Evolutionary conservation across 2,113 vertebrate species (phyloP), one percentile per base, ranked within the genome.

Genomic region (Mustela lutreola): DNA sequence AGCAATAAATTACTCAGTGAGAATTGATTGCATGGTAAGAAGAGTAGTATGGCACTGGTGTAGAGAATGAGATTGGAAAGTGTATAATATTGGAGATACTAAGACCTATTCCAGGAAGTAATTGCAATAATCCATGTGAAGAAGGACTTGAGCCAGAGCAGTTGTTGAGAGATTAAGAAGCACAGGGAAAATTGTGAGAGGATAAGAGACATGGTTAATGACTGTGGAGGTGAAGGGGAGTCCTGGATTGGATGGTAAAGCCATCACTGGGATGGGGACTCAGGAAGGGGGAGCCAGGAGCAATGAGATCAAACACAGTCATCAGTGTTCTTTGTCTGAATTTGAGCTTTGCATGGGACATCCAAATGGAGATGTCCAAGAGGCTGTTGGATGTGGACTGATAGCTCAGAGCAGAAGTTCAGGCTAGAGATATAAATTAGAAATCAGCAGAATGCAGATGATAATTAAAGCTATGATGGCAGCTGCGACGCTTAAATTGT

Each of bases 31-130:
- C 11, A 58, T 48, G 3, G 2, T n/a, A 14, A 28, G 36, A 82
- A 60, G 81, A 31, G 18, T 7, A 48, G 16, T 12, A 33, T 48
- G 28, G 39, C 39, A 7, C 65, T 53, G 70, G 42, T 1, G 6
- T 8, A 26, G 39, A 89, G n/a, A 62, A 39, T 11, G 42, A 53
- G 36, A 2, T 36, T 33, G 36, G 28, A 39, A 42, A 70, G 18
- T 10, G 3, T 3, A 0, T 10, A 26, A 6, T 7, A 8, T 24
- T 42, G 24, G 33, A 33, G 62, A 26, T 5, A 12, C 7, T 15
- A 85, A 75, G 83, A 33, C 70, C 18, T 21, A 39, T 4, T 50
- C 31, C 18, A 83, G 78, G 62, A 33, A 67, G 39, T 58, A 63
- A 7, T 7, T 86, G n/a, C 4, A 11, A 19, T 12, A 63, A 50